A percentile compares a stretch with the other conserved stretches of the same genome.
Evolutionary conservation across 2,888 invertebrate genomes (phyloP).

Genomic region (Pogonocherus hispidulus): DNA sequence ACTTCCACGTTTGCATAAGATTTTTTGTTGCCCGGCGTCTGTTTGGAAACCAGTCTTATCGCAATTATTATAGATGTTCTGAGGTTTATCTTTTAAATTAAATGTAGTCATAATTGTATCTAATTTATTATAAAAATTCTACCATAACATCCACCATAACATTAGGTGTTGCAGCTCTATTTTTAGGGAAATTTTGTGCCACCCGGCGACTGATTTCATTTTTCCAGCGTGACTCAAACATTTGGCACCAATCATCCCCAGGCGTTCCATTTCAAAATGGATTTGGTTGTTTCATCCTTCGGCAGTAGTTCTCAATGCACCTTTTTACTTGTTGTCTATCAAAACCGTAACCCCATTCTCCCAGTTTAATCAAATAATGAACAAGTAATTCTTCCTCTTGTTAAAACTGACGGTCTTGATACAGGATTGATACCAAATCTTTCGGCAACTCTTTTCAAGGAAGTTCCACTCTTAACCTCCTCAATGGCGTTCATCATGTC

Average conservation of each 20-base stretch:
- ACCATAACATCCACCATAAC: constrained; percentile 38
- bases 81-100: constrained; percentile 35
- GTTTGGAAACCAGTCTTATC: constrained; percentile 46
- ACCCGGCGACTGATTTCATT: constrained; percentile 17
- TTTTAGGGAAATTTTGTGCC: constrained; percentile 35
- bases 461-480: constrained; percentile 16
- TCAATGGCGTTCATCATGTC: constrained; percentile 14
- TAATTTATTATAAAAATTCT: constrained; percentile 36
- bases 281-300: constrained; percentile 28
- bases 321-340: constrained; percentile 36
- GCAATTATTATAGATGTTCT: constrained; percentile 44
- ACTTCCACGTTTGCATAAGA: constrained; percentile 34
- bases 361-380: constrained; percentile 37
- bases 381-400: constrained; percentile 38
- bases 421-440: constrained; percentile 32
- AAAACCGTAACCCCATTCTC: constrained; percentile 42
- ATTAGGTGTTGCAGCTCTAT: constrained; percentile 33
- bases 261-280: constrained; percentile 43
- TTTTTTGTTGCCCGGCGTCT: constrained; percentile 40
- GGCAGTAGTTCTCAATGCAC: constrained; percentile 37
- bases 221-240: constrained; percentile 39
- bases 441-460: constrained; percentile 22
- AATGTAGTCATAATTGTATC: constrained; percentile 13
- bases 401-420: constrained; percentile 32
- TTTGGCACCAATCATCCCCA: constrained; percentile 39